Evolutionary conservation across 2,888 invertebrate species (phyloP).

Genomic region (Cheilosia impressa): DNA sequence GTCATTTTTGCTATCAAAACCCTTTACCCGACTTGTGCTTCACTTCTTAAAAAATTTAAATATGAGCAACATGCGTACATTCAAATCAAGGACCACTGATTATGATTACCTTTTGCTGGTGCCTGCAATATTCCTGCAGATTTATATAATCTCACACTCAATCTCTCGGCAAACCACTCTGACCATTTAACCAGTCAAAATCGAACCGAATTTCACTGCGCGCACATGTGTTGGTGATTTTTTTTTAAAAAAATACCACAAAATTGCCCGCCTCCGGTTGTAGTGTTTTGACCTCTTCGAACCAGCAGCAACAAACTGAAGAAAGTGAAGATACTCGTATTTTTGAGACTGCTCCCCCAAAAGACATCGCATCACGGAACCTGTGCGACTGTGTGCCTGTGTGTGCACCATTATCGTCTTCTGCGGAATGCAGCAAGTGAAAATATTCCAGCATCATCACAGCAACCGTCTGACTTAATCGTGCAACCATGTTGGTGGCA

Average conservation of each 20-base stretch:
- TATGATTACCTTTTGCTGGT: no score
- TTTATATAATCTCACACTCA: background rate
- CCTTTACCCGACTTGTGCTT: no score
- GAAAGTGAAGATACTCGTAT: conserved; percentile 54
- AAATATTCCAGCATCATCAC: conserved; percentile 60
- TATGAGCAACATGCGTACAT: no score
- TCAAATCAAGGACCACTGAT: no score
- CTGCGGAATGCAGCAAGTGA: conserved; percentile 69
- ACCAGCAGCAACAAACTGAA: conserved; percentile 41
- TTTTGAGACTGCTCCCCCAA: conserved; percentile 46
- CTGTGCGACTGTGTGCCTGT: conserved; percentile 18
- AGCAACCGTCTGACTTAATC: conserved; percentile 53
- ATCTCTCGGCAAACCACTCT: background rate
- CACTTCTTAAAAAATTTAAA: no score
- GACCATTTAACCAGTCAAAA: background rate
- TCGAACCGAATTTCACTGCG: conserved; percentile 19
- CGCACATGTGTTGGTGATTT: background rate
- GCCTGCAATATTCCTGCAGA: no score
- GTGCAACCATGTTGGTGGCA: conserved; percentile 56
- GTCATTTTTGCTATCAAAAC: no score
- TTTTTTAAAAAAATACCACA: conserved; percentile 1
- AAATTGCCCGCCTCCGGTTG: conserved; percentile 43
- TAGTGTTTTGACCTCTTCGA: conserved; percentile 50
- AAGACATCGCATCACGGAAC: conserved; percentile 57
- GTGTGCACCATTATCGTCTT: conserved; percentile 28